A percentile compares a stretch with the other conserved stretches of the same genome.
Evolutionary conservation across 2,797 vertebrate genomes (phyloP).

Genomic region (Poecilia wingei): DNA sequence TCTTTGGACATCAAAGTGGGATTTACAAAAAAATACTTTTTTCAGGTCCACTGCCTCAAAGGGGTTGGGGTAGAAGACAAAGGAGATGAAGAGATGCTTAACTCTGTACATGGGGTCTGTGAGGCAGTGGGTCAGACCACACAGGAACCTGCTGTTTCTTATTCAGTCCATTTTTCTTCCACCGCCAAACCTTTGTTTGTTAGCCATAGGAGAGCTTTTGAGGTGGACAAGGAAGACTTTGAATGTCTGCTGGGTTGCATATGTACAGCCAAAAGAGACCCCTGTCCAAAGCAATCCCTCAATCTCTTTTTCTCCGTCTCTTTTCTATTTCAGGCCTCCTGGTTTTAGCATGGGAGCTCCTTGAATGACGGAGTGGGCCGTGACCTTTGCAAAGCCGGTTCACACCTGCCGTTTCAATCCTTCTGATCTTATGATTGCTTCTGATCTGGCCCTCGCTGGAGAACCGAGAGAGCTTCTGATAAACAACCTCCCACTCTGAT

Average conservation of each 20-base stretch:
- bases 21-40: slow-evolving; percentile 21
- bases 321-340: slow-evolving; percentile 43
- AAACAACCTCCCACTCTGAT: slow-evolving; percentile 50
- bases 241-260: slow-evolving; percentile 45
- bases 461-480: slow-evolving; percentile 44
- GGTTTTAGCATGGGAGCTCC: slow-evolving; percentile 50
- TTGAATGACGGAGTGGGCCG: slow-evolving; percentile 79
- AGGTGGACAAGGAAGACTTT: slow-evolving; percentile 35
- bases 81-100: slow-evolving; percentile 26
- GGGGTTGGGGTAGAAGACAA: not conserved
- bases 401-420: slow-evolving; percentile 53
- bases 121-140: slow-evolving; percentile 29
- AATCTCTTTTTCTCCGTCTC: slow-evolving; percentile 8
- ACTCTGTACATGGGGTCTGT: slow-evolving; percentile 39
- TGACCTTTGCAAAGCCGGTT: slow-evolving; percentile 79
- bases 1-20: slow-evolving; percentile 33
- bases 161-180: slow-evolving; percentile 27
- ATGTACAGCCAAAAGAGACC: slow-evolving; percentile 29
- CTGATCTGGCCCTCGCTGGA: slow-evolving; percentile 69
- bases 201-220: slow-evolving; percentile 43
- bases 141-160: slow-evolving; percentile 17
- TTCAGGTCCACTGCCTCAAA: slow-evolving; percentile 12
- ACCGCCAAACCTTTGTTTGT: slow-evolving; percentile 43
- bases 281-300: slow-evolving; percentile 55
- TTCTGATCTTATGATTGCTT: slow-evolving; percentile 67